phyloP scores from a whole-genome alignment of 2,888 invertebrate species.

The Apodemia zela region DNA sequence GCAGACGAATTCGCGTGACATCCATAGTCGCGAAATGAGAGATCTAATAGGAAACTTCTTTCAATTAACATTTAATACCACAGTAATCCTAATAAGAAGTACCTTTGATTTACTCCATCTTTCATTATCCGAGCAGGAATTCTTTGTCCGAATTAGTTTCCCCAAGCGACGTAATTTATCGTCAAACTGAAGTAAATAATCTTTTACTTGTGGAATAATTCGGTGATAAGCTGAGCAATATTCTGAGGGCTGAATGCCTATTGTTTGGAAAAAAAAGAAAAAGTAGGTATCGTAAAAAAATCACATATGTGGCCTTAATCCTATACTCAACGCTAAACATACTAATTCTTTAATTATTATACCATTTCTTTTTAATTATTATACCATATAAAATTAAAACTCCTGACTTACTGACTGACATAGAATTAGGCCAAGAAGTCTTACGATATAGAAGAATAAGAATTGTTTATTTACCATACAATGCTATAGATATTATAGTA shows the following conservation, averaged over 20 bases:
- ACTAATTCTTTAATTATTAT: no score
- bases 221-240: background rate
- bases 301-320: no score
- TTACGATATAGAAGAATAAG: no score
- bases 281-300: background rate
- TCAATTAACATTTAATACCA: background rate
- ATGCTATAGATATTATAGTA: no score
- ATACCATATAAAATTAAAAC: no score
- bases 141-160: background rate
- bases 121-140: background rate
- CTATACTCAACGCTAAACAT: no score
- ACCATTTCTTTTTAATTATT: no score
- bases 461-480: no score
- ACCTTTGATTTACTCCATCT: background rate
- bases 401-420: no score
- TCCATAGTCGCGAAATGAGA: background rate
- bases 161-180: background rate
- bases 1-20: background rate
- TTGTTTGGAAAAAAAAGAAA: background rate
- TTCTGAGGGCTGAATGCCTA: background rate
- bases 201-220: background rate
- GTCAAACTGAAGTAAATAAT: background rate
- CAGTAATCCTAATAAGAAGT: conserved; percentile 5
- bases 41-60: conserved; percentile 8
- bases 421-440: no score